Base-by-base conservation (phyloP, 30 jellyfish, hydroid and myxozoan genomes). In the Pelagia noctiluca region DNA sequence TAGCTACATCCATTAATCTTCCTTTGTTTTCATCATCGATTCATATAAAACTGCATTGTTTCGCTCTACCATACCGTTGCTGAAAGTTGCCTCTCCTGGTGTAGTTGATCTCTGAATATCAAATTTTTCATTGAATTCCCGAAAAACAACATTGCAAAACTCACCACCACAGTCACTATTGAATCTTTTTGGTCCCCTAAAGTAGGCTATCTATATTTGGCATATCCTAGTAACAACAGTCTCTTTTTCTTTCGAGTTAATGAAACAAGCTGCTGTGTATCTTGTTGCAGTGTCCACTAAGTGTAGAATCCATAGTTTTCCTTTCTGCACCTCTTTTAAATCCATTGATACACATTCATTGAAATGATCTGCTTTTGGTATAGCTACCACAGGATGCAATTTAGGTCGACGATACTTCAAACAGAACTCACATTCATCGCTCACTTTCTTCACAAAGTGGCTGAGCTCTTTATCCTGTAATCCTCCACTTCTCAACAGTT, bases 61-160 rank as follows among this genome's bases (percentile, higher is more conserved):
- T 60, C 72, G 30, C 22, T 60, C 72, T 5, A 60, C 72, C 30
- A 26, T 60, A 5, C 72, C 72, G 21, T 60, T 60, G 35, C 72
- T 60, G 72, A 5, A 60, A n/a, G 72, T 10, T n/a, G 72, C 72
- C 35, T 22, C 72, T n/a, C 72, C 72, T 4, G 72, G 72, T n/a
- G 72, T 60, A n/a, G 72, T 60, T 4, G 22, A 5, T 60, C 22
- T 60, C 72, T 60, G 22, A 60, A 60, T 60, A 26, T 26, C 72
- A 60, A 60, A 8, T 60, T 60, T 60, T 60, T n/a, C 8, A 5
- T 8, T 24, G 21, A 5, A 5, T 60, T n/a, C 21, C 72, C 21
- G 22, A 60, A 5, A 48, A 11, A 13, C 62, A 11, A 13, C 13
- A 13, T 48, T 48, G 62, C 62, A n/a, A n/a, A n/a, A n/a, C n/a